Evolutionary conservation across 1,140 invertebrate genomes (phyloP), one percentile per base, ranked within the genome.

Genomic region (Ganaspis sp.): DNA sequence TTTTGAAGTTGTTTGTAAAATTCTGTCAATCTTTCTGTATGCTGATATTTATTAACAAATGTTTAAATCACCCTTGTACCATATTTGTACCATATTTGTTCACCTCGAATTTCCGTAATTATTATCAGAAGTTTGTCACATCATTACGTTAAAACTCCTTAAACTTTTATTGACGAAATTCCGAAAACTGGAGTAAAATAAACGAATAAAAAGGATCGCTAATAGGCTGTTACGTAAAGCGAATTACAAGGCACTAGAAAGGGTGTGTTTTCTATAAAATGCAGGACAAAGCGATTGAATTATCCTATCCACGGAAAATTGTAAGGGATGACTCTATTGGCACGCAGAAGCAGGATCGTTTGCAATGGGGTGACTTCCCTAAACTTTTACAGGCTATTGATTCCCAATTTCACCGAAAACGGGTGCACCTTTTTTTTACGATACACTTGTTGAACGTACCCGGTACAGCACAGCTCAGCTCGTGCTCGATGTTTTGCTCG

Each of bases 361-460:
- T n/a, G 45, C 26, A 26, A 26, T 23, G 21, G 54, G n/a, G n/a
- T 26, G 42, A 9, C 19, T 42, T n/a, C 23, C 37, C 49, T 8
- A 11, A 37, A 12, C 1, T 45, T 88, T 90, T 87, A 87, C 85
- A 84, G 84, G 83, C 89, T 90, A 90, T 90, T 90, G 88, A 90
- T 88, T 89, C 87, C 87, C 87, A 90, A 91, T 91, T 91, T 88
- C 85, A 80, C 82, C 85, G 83, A 90, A 90, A 89, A 88, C 88
- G 86, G 85, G 82, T 82, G 80, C 84, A 86, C 86, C 81, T 83
- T 83, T 86, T 82, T 88, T 87, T 87, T 85, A 85, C 83, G 82
- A 88, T 90, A 90, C 90, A 91, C 90, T 91, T 91, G 90, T 91
- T 91, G 90, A 91, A 84, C 86, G 83, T 81, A 81, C 83, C 81